Base-by-base conservation (phyloP, 2,888 invertebrate genomes). In the Leucophenga maculata region DNA sequence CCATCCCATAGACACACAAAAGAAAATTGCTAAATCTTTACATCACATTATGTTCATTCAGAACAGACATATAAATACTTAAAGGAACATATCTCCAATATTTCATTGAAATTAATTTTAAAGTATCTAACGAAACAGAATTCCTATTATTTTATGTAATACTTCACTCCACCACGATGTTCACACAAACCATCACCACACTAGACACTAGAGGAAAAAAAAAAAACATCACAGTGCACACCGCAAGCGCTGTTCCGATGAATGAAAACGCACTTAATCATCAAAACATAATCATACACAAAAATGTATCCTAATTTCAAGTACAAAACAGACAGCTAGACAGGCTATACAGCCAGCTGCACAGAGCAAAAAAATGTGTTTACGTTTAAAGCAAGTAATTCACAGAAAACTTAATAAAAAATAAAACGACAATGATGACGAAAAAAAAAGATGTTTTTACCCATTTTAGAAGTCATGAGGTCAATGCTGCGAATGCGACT, bases 381-480 rank as follows among this genome's bases (percentile, higher is more conserved):
- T 78, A 77, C 81, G 77, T 79, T 80, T 78, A 76, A 77, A n/a
- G n/a, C 78, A 78, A 77, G 67, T 67, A 55, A 72, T 74, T 75
- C 71, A 69, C 68, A 77, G 74, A 72, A 76, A 72, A 77, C 48
- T 57, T 39, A 54, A 57, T 67, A 18, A 46, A 54, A 60, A 52
- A 46, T 39, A 72, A 74, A 71, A 69, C 75, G 74, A 70, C 74
- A 71, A 74, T 65, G 71, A 64, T 67, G 22, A 69, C 72, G 73
- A 78, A 78, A 80, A 80, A 77, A 83, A 82, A 85, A 85, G 85
- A 85, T 80, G 84, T 84, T 84, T 82, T 84, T 85, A 83, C 81
- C 85, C 82, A 84, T 85, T 84, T 85, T 84, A 84, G 85, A 82
- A 83, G 84, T 79, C 85, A 80, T 82, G 83, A 84, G 84, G 84